Conservation (phyloP, 2,797 vertebrate genomes). For the Okamejei kenojei region DNA sequence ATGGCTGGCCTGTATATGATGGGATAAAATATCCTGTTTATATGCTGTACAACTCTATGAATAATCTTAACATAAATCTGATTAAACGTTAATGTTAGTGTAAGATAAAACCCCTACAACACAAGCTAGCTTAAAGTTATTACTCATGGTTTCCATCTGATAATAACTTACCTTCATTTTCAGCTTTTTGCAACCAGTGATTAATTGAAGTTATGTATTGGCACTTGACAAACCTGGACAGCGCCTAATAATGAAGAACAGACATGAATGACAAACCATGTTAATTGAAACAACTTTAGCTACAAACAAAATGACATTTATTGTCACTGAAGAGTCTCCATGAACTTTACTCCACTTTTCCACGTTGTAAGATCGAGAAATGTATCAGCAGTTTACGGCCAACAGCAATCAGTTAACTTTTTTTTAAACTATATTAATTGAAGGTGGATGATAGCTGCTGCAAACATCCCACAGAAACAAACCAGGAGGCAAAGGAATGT, state of each 20-base stretch:
- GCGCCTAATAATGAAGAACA: conserved; percentile 45
- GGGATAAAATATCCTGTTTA: too few species aligned
- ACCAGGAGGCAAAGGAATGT: too few species aligned
- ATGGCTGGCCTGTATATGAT: too few species aligned
- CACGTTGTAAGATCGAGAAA: not conserved
- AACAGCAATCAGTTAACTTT: not conserved
- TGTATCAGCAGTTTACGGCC: not conserved
- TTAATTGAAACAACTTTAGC: not conserved
- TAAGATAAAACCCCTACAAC: not conserved
- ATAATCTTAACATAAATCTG: not conserved
- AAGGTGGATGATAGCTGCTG: not conserved
- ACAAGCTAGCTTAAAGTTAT: not conserved
- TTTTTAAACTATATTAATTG: not conserved
- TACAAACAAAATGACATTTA: not conserved
- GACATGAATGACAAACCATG: not conserved
- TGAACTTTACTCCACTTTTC: not conserved
- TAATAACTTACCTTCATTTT: conserved; percentile 40
- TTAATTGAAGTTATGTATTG: conserved; percentile 42
- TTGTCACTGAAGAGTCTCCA: not conserved
- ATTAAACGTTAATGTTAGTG: not conserved
- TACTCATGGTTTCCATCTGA: not conserved
- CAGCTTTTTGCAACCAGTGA: conserved; percentile 41
- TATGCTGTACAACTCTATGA: not conserved
- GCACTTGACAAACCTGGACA: conserved; percentile 43
- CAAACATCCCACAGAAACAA: too few species aligned